Base-by-base conservation (phyloP, 1,140 invertebrate species). In the Chlorops oryzae region DNA sequence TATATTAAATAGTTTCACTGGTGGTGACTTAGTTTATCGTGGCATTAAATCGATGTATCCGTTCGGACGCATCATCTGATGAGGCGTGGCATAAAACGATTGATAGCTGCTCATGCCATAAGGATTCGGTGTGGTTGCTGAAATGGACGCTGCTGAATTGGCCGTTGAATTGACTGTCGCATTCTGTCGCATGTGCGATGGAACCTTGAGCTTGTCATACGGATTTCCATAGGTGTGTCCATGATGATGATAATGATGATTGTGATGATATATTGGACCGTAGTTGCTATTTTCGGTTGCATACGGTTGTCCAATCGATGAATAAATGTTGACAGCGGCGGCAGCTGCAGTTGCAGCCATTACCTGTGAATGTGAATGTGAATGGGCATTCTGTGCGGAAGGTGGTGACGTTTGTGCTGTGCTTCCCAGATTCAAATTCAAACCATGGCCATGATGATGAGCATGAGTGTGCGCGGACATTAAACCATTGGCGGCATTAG, bases 261-360 rank as follows among this genome's bases (percentile, higher is more conserved):
- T 57, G 51, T 73, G 65, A 59, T 76, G 75, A 63, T 77, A 78
- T 24, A 77, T 73, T 3, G 77, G 74, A 4, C 76, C 76, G 51
- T 77, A 78, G 28, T 74, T 74, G 37, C 76, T 75, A 47, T 75
- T 65, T 47, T 78, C 77, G 7, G 62, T 55, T 12, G 59, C 62
- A 55, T 78, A 78, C 0, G 75, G 72, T 38, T 77, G 75, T 0
- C 63, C 62, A 18, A 75, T 65, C 42, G 59, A 55, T 0, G 63
- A 62, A 34, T 70, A 70, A 5, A 70, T 64, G 34, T 63, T 70
- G 15, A 62, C 59, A 15, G 61, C 61, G n/a, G n/a, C n/a, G n/a
- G n/a, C n/a, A n/a, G n/a, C n/a, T n/a, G n/a, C n/a, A n/a, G n/a
- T n/a, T 2, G 32, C 46, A 0, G 61, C 47, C 57, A 62, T 59